phyloP scores from a whole-genome alignment of 2,113 vertebrate species.

The Pangasianodon gigas region DNA sequence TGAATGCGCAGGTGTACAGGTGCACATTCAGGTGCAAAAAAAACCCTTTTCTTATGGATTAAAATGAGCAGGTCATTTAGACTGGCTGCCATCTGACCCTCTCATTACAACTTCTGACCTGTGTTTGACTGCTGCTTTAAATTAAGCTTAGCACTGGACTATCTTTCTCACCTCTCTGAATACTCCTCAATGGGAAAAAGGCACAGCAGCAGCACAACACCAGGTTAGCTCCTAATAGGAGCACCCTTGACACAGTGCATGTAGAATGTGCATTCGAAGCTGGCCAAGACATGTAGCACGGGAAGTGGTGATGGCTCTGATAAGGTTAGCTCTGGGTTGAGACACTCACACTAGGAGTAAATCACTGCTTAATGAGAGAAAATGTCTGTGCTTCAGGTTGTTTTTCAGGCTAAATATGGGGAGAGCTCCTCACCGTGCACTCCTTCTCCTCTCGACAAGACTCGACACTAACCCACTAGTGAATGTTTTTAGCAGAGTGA shows the following conservation, averaged over 20 bases:
- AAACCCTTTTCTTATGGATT: conserved; percentile 49
- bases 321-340: conserved; percentile 45
- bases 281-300: conserved; percentile 41
- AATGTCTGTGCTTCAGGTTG: conserved; percentile 53
- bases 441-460: conserved; percentile 13
- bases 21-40: no score
- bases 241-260: conserved; percentile 17
- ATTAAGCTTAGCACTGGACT: conserved; percentile 39
- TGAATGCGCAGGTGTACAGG: no score
- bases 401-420: conserved; percentile 53
- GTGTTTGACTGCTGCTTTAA: conserved; percentile 36
- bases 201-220: conserved; percentile 16
- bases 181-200: conserved; percentile 46
- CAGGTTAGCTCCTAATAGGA: conserved; percentile 50
- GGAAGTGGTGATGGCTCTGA: conserved; percentile 33
- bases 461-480: conserved; percentile 7
- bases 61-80: conserved; percentile 42
- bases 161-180: conserved; percentile 26
- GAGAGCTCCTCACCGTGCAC: conserved; percentile 27
- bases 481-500: conserved; percentile 39
- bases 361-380: conserved; percentile 55
- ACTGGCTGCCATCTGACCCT: conserved; percentile 37
- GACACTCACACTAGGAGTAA: conserved; percentile 46
- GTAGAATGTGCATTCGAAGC: conserved; percentile 44
- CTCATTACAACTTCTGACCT: conserved; percentile 44